Base-by-base conservation (phyloP, 2,797 vertebrate genomes). In the Halcyon leucocephala region DNA sequence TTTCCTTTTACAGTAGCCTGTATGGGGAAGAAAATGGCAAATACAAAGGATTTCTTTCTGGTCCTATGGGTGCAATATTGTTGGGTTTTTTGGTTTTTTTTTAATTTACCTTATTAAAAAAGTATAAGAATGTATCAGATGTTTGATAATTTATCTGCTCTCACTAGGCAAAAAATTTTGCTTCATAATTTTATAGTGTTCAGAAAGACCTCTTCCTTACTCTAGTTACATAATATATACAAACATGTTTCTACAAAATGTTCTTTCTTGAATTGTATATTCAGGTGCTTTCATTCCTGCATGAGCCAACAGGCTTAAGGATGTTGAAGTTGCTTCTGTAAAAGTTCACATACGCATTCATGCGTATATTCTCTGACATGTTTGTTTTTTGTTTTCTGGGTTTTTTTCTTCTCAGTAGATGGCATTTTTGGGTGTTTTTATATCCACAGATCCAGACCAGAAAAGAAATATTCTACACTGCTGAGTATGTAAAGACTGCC, bases 281-380 rank as follows among this genome's bases (percentile, higher is more conserved):
- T 66, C 28, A 42, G 21, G 7, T 55, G 7, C 57, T 66, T 81
- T 74, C 8, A 48, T 13, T 60, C 60, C 79, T 58, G 33, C 19
- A 14, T 22, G 13, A 87, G 22, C 24, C 49, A 14, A n/a, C 28
- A 83, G 25, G 1, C 4, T 52, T 22, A 51, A 33, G 14, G 29
- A 39, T 17, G 16, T 52, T 81, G 84, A 48, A 58, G 19, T 67
- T 48, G 6, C 64, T 41, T 25, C 28, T 51, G 2, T 20, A 31
- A 15, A 52, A 52, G 29, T 52, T 52, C 29, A 37, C 3, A 1
- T 33, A 29, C 18, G 19, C 35, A n/a, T 61, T 49, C 0, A 1
- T 37, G 35, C 1, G 0, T 44, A 21, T 39, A 2, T 52, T 62
- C n/a, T 51, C 22, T 0, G 0, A 20, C 17, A 19, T 0, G 0